Conservation (phyloP, 2,113 vertebrate species). For the Noturus placidus region DNA sequence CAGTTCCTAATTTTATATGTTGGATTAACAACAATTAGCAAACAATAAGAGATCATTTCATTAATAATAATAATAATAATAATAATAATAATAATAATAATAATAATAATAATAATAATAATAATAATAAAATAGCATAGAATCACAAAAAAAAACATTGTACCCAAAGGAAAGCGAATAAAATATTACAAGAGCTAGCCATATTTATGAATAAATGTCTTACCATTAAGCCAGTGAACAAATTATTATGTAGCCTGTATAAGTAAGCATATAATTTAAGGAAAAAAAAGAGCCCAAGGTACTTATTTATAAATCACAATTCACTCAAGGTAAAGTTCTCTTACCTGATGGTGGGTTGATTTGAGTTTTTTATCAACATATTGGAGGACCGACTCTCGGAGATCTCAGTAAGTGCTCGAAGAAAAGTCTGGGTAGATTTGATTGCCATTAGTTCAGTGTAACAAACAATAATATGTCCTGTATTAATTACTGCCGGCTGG, state of each 20-base stretch:
- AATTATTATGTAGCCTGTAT: background rate
- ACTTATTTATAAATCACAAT: background rate
- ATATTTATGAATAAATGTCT: background rate
- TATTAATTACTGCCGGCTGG: background rate
- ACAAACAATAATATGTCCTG: background rate
- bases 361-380: conserved; percentile 42
- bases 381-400: conserved; percentile 37
- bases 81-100: too few species aligned
- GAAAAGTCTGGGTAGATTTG: conserved; percentile 40
- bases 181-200: background rate
- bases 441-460: conserved; percentile 54
- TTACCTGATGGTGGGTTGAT: conserved; percentile 60
- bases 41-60: background rate
- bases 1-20: background rate
- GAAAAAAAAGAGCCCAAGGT: background rate
- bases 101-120: too few species aligned
- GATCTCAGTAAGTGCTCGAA: conserved; percentile 59
- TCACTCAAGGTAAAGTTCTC: background rate
- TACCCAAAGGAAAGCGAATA: background rate
- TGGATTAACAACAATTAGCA: background rate
- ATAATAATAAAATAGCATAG: background rate
- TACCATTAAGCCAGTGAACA: background rate
- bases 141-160: background rate
- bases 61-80: background rate
- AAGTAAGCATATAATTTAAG: background rate